Evolutionary conservation across 2,888 invertebrate species (phyloP).

Genomic region (Eristalinus aeneus): DNA sequence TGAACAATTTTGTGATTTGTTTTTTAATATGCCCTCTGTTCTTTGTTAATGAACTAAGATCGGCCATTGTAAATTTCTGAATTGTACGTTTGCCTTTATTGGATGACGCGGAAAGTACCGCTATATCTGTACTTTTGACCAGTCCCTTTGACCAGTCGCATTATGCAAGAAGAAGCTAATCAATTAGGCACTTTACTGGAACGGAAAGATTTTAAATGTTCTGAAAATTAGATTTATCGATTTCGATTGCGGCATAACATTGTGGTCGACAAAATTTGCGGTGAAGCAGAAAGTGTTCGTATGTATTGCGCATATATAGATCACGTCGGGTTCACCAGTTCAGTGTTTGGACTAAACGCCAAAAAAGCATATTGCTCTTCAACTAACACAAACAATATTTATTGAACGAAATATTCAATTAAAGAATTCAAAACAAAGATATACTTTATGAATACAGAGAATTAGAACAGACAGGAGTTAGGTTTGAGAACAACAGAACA

Average conservation of each 20-base stretch:
- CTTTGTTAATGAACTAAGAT: neutral
- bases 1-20: constrained; percentile 6
- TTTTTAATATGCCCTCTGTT: constrained; percentile 4
- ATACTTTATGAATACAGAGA: neutral
- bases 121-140: neutral
- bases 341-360: neutral
- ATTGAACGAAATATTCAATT: neutral
- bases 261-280: neutral
- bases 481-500: neutral
- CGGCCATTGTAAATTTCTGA: constrained; percentile 2
- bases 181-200: neutral
- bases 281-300: neutral
- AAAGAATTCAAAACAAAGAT: neutral
- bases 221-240: neutral
- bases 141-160: neutral
- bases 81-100: neutral
- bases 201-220: neutral
- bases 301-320: neutral
- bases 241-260: neutral
- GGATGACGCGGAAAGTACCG: neutral
- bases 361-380: neutral
- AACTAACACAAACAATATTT: neutral
- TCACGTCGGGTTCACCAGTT: neutral
- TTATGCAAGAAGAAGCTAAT: constrained; percentile 1
- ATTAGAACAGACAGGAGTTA: neutral